Evolutionary conservation across 2,797 vertebrate genomes (phyloP).

Genomic region (Loris lydekkerianus): DNA sequence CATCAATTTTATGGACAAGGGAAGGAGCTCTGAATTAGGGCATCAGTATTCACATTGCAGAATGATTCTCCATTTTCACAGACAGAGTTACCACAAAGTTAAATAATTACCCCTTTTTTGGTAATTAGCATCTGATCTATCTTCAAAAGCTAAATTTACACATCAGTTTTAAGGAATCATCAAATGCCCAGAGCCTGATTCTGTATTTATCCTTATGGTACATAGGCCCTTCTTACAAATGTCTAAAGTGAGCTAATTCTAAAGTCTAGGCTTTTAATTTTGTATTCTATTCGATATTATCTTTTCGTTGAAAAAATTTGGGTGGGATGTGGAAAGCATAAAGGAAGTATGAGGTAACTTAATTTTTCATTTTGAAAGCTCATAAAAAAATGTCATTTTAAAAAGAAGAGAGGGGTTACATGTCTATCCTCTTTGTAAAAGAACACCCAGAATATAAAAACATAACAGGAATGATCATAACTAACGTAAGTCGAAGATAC

Average conservation of each 20-base stretch:
- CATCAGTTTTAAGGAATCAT: neutral
- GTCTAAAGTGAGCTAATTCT: neutral
- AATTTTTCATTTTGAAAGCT: slow-evolving; percentile 59
- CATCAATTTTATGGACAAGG: neutral
- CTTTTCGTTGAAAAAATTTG: neutral
- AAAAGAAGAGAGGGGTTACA: neutral
- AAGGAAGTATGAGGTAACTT: slow-evolving; percentile 3
- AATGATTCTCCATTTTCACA: neutral
- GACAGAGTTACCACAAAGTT: neutral
- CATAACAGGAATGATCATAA: neutral
- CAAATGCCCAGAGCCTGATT: neutral
- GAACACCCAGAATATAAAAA: slow-evolving; percentile 45
- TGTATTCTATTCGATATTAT: neutral
- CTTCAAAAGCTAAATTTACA: slow-evolving; percentile 33
- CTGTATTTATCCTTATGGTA: neutral
- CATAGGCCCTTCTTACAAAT: neutral
- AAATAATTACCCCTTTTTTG: neutral
- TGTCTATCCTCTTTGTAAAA: slow-evolving; percentile 16
- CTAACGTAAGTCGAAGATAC: neutral
- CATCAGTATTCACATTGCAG: neutral
- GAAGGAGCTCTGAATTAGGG: neutral
- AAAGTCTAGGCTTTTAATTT: neutral
- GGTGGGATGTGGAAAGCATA: neutral
- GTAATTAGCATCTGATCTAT: slow-evolving; percentile 1
- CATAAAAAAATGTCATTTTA: slow-evolving; percentile 34